Base-by-base conservation (phyloP, 2,888 invertebrate genomes). In the Pherbina coryleti region DNA sequence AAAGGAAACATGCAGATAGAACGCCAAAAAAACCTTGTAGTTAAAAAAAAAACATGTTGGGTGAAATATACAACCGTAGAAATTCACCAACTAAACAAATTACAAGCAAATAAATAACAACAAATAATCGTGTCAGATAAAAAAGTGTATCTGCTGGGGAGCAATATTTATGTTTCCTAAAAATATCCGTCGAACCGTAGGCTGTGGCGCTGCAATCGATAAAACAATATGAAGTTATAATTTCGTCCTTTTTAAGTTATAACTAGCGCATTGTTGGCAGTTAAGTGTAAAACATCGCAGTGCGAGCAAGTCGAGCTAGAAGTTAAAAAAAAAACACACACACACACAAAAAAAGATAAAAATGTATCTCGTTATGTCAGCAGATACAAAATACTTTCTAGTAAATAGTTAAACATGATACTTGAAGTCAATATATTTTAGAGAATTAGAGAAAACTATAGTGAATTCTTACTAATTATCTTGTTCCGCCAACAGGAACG, bases 401-500 rank as follows among this genome's bases (percentile, higher is more conserved):
- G 86, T 88, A 87, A 79, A 44, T 53, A 70, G 57, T 5, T 44
- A 22, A 44, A 19, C 57, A 57, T 25, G 9, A 22, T 17, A 60
- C 25, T 60, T 19, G 9, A 22, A 11, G 25, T 19, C 9, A 11
- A 25, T 19, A 60, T 22, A 4, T 17, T 28, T 31, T 31, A 11
- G 17, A 17, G 3, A 28, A 31, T 34, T 17, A 11, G 25, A 22
- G 3, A 3, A 14, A 25, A 64, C 34, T 64, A 22, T 9, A 9
- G 25, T 3, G 25, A 19, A 17, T 17, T n/a, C 34, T 3, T 34
- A 14, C 11, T 31, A 31, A 28, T 31, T 60, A 19, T 60, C 31
- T 31, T 57, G 49, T 78, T 51, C 22, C 60, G 55, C 72, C 66
- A 80, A 11, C 62, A 91, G 90, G 90, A 93, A 91, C 92, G 93